Evolutionary conservation across 2,888 invertebrate genomes (phyloP).

Genomic region (Netelia melanura): DNA sequence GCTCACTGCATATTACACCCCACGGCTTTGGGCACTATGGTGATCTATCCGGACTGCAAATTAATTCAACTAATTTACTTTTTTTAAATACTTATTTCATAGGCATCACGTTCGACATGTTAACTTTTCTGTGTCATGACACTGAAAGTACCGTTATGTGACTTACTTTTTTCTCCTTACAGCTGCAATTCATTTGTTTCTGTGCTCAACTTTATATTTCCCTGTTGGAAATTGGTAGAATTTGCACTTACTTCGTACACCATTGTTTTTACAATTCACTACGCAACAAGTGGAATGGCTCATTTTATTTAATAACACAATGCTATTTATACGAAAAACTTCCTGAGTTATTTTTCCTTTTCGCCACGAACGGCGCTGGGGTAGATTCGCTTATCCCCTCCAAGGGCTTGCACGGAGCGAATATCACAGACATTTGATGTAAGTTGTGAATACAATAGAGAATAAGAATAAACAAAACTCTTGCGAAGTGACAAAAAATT

Average conservation of each 20-base stretch:
- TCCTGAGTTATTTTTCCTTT: background rate
- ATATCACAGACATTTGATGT: no score
- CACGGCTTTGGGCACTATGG: constrained; percentile 45
- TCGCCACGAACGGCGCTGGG: background rate
- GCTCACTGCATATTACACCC: constrained; percentile 40
- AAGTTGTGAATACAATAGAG: no score
- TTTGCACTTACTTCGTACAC: constrained; percentile 42
- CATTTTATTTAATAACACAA: constrained; percentile 41
- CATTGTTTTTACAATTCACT: constrained; percentile 36
- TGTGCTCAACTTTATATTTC: constrained; percentile 46
- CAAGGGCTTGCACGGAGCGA: no score
- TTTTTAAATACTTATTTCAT: constrained; percentile 18
- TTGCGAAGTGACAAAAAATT: no score
- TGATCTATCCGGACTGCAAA: constrained; percentile 50
- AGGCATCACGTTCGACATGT: constrained; percentile 11
- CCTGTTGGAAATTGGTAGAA: constrained; percentile 57
- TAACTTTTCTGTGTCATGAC: constrained; percentile 10
- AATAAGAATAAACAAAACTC: no score
- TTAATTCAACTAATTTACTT: constrained; percentile 20
- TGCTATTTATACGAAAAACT: constrained; percentile 30
- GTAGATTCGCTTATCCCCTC: background rate
- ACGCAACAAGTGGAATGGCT: constrained; percentile 20
- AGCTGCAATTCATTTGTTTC: background rate
- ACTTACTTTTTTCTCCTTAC: no score
- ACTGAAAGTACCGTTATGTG: no score